Percentiles rank a stretch among this genome's conserved stretches.
Evolutionary conservation across 2,113 vertebrate species (phyloP).

Genomic region (Trematocara unimaculatum): DNA sequence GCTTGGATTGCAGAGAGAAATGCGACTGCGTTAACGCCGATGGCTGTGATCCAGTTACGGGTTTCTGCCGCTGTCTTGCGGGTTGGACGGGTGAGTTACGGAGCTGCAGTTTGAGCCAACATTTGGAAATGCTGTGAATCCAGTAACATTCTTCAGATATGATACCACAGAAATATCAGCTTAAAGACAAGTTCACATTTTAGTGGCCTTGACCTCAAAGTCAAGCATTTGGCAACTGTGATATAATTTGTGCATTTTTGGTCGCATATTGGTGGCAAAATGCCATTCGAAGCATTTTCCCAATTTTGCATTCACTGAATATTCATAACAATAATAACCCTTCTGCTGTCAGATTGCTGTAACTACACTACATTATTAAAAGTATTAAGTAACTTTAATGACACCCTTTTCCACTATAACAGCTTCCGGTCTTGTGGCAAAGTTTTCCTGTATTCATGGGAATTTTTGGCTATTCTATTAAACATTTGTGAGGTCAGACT

Average conservation of each 20-base stretch:
- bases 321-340: background rate
- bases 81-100: constrained; percentile 86
- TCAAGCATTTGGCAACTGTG: background rate
- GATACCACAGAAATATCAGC: background rate
- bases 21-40: constrained; percentile 84
- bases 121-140: background rate
- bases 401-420: background rate
- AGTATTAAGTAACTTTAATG: background rate
- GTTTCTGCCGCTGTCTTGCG: constrained; percentile 82
- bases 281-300: background rate
- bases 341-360: background rate
- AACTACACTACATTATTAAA: background rate
- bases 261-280: background rate
- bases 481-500: background rate
- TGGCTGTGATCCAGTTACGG: constrained; percentile 81
- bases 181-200: background rate
- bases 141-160: background rate
- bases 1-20: constrained; percentile 78
- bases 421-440: background rate
- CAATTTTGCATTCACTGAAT: background rate
- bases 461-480: background rate
- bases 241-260: background rate
- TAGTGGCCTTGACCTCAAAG: background rate
- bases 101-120: background rate
- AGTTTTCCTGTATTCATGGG: background rate